Evolutionary conservation across 1,140 invertebrate genomes (phyloP), one percentile per base, ranked within the genome.

Genomic region (Lepidurus arcticus): DNA sequence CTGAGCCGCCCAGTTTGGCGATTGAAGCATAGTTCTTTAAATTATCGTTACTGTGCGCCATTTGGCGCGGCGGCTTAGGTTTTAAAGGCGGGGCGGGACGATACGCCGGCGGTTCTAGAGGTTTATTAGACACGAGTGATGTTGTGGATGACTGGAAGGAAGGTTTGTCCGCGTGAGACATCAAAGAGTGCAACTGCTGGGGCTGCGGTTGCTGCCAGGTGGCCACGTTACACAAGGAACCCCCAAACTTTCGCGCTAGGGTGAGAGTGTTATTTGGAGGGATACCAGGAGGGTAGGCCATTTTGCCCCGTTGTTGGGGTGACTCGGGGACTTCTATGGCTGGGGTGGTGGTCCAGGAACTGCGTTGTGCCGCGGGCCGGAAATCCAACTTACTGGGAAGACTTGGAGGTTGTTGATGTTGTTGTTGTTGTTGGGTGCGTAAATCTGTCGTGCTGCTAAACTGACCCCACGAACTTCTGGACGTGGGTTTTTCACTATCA

Each of bases 401-500:
- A 65, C 53, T 65, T 13, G 53, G 53, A 65, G 53, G 53, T 65
- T 65, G 53, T 65, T 65, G 53, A 65, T 65, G 16, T 16, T 65
- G 53, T 65, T 65, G 53, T 65, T 65, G 53, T 13, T 13, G 53
- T 16, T 65, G 53, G 26, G 21, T 44, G 11, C 73, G 44, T 65
- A 78, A 45, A 73, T 78, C 77, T 16, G 77, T 73, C 42, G 77
- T 74, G 47, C 77, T 78, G 45, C 65, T 78, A 43, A 65, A 78
- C 47, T 73, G 42, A 73, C 77, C 42, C 73, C 73, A 78, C 16
- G 78, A 78, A 26, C 44, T 73, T 26, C 73, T 42, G 34, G 75
- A 76, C 75, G 9, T 24, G 42, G 42, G 47, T 45, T 76, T 44
- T 24, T 44, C 26, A 76, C 44, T 21, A 26, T 65, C 76, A 16